Conservation (phyloP, 2,888 invertebrate genomes). For the Drosophila setosimentum region DNA sequence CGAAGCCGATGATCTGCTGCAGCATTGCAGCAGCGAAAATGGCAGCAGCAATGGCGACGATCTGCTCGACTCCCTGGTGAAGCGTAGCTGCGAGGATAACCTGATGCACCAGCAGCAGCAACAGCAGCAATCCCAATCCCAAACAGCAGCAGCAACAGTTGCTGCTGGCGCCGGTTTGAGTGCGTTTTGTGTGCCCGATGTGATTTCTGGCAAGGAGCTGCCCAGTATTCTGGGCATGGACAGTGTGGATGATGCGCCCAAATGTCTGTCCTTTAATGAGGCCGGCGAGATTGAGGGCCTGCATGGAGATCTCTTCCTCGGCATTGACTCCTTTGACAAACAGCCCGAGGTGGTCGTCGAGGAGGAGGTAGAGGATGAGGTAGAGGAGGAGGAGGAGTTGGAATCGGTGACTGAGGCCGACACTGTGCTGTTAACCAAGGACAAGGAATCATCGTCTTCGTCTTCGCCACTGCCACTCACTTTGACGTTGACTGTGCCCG, state of each 20-base stretch:
- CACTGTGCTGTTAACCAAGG: conserved; percentile 31
- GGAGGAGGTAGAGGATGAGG: not conserved
- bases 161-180: conserved; percentile 46
- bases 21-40: conserved; percentile 84
- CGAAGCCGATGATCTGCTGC: conserved; percentile 83
- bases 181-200: conserved; percentile 65
- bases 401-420: conserved; percentile 8
- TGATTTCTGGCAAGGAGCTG: conserved; percentile 86
- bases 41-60: conserved; percentile 85
- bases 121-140: conserved; percentile 3
- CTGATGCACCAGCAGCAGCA: conserved; percentile 81
- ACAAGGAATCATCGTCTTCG: conserved; percentile 38
- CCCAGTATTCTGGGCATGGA: conserved; percentile 88
- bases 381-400: conserved; percentile 25
- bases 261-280: conserved; percentile 84
- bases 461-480: not conserved
- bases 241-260: conserved; percentile 82
- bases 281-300: conserved; percentile 84
- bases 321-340: conserved; percentile 74
- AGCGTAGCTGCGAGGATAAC: conserved; percentile 88
- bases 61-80: conserved; percentile 87
- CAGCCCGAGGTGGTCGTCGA: conserved; percentile 48
- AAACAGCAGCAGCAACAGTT: conserved; percentile 15
- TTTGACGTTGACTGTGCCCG: conserved; percentile 65
- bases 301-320: conserved; percentile 83